Evolutionary conservation across 1,140 invertebrate species (phyloP).

Genomic region (Oscheius sp.): DNA sequence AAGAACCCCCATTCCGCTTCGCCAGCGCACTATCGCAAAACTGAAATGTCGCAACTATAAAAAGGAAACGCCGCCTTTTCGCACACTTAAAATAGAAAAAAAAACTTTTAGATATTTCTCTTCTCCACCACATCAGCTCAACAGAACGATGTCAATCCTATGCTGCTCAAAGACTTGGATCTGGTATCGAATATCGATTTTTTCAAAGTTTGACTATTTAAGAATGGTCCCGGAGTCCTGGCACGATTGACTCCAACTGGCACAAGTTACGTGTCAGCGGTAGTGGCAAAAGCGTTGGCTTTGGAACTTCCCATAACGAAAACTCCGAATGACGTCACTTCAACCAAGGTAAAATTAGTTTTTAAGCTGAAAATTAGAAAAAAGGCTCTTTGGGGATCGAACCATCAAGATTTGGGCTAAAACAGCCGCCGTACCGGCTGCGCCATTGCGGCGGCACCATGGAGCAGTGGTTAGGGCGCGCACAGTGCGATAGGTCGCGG

Average conservation of each 20-base stretch:
- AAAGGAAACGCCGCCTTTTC: not conserved
- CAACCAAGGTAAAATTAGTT: not conserved
- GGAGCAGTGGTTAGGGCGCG: too few species aligned
- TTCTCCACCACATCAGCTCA: not conserved
- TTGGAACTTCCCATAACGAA: slow-evolving; percentile 2
- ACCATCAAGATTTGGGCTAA: too few species aligned
- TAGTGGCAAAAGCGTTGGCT: slow-evolving; percentile 16
- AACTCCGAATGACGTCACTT: not conserved
- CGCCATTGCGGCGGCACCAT: too few species aligned
- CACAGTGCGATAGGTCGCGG: too few species aligned
- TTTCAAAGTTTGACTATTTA: not conserved
- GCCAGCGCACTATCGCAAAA: too few species aligned
- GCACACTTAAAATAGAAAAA: not conserved
- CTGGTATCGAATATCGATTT: not conserved
- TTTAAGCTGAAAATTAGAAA: too few species aligned
- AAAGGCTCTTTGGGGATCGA: too few species aligned
- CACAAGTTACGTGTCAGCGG: slow-evolving; percentile 15
- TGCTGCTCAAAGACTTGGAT: not conserved
- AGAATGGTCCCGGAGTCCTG: slow-evolving; percentile 17
- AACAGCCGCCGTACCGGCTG: too few species aligned
- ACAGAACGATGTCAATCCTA: not conserved
- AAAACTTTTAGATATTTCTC: not conserved
- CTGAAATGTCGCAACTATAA: not conserved
- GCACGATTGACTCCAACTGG: slow-evolving; percentile 22
- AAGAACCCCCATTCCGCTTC: too few species aligned